Percentiles rank a stretch among this genome's conserved stretches.
Conservation (phyloP, 2,113 vertebrate genomes). For the Caranx ignobilis region DNA sequence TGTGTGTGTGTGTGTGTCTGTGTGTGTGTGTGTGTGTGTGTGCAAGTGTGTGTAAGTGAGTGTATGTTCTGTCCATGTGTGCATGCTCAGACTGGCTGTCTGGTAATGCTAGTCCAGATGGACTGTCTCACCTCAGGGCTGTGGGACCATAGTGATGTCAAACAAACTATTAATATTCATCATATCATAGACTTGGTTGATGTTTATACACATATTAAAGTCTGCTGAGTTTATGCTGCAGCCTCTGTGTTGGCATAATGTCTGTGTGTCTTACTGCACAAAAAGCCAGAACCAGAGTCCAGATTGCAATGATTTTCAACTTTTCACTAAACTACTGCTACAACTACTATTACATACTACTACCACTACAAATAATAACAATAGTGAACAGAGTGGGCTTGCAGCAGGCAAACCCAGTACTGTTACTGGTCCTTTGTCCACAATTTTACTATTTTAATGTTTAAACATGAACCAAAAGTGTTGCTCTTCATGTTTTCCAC, state of each 20-base stretch:
- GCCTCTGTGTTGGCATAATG: not conserved
- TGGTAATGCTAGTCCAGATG: slow-evolving; percentile 28
- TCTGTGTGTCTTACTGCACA: too few species aligned
- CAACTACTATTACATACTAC: too few species aligned
- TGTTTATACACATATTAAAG: not conserved
- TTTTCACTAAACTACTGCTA: too few species aligned
- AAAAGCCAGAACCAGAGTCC: too few species aligned
- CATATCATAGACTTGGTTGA: not conserved
- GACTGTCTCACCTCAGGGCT: not conserved
- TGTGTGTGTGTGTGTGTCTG: slow-evolving; percentile 30
- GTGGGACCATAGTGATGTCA: not conserved
- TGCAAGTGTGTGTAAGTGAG: slow-evolving; percentile 28
- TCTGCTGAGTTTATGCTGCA: not conserved
- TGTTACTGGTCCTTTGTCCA: too few species aligned
- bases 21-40: slow-evolving; percentile 34
- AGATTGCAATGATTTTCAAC: too few species aligned
- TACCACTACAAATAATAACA: not conserved
- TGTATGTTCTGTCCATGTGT: slow-evolving; percentile 28
- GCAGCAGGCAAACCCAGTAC: too few species aligned
- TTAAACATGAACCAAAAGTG: too few species aligned
- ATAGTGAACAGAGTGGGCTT: too few species aligned
- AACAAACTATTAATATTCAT: not conserved
- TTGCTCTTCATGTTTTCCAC: too few species aligned
- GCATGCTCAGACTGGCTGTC: slow-evolving; percentile 44
- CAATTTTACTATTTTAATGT: too few species aligned